Evolutionary conservation across 2,113 vertebrate genomes (phyloP).

Genomic region (Erythrolamprus reginae): DNA sequence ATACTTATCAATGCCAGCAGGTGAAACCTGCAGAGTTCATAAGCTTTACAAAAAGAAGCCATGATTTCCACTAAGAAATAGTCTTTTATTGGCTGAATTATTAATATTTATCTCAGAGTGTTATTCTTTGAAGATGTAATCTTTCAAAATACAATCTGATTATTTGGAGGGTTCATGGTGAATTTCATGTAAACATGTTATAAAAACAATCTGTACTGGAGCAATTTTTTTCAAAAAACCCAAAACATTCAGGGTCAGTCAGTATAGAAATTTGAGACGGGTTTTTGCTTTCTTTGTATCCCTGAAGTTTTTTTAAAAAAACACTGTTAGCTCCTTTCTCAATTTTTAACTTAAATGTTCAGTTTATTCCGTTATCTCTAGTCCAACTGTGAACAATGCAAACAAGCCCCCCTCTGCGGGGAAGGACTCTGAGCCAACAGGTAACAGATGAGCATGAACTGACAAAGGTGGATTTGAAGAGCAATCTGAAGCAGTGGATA

Average conservation of each 20-base stretch:
- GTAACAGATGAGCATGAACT: not conserved
- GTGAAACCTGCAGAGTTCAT: not conserved
- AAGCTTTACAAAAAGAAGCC: not conserved
- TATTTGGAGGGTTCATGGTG: not conserved
- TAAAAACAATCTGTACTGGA: not conserved
- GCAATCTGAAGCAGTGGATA: not conserved
- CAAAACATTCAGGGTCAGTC: not conserved
- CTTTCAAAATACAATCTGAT: not conserved
- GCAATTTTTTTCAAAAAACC: not conserved
- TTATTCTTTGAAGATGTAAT: not conserved
- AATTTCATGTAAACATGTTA: not conserved
- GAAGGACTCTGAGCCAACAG: not conserved
- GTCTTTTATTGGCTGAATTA: not conserved
- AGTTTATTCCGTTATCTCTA: not conserved
- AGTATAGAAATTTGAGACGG: not conserved
- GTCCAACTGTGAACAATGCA: not conserved
- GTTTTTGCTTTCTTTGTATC: not conserved
- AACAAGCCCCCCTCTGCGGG: not conserved
- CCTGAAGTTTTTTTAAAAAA: not conserved
- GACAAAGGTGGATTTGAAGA: not conserved
- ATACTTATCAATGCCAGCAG: not conserved
- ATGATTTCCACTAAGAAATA: not conserved
- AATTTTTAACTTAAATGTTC: too few relatives aligned
- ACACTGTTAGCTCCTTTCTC: too few relatives aligned
- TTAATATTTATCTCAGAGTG: not conserved